Evolutionary conservation across 2,797 vertebrate genomes (phyloP).

Genomic region (Sylvilagus floridanus): DNA sequence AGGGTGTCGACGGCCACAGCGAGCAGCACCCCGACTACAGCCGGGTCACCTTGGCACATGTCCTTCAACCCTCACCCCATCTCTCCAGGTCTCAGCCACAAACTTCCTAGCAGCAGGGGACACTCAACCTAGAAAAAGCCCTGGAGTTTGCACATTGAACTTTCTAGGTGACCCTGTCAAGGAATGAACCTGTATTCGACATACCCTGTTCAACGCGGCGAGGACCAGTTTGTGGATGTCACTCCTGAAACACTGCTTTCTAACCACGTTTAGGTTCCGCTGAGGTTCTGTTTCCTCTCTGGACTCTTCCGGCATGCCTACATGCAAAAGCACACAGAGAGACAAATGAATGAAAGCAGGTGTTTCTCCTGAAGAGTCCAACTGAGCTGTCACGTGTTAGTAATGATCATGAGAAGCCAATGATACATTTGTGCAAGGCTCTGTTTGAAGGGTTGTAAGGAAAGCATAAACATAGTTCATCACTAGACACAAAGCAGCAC

Average conservation of each 20-base stretch:
- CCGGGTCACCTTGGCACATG: no score
- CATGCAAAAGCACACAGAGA: conserved; percentile 18
- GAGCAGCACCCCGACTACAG: neutral
- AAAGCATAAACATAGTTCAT: conserved; percentile 4
- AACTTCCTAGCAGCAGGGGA: neutral
- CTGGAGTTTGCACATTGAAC: neutral
- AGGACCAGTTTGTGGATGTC: conserved; percentile 93
- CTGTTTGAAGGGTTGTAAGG: neutral
- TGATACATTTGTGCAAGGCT: neutral
- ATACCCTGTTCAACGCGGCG: conserved; percentile 95
- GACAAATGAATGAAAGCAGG: neutral
- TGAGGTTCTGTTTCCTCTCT: conserved; percentile 89
- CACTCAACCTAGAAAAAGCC: neutral
- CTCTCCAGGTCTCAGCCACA: neutral
- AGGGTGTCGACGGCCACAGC: neutral
- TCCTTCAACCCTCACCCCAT: accelerated
- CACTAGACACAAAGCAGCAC: conserved; percentile 25
- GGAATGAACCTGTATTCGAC: conserved; percentile 58
- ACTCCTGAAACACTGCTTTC: conserved; percentile 94
- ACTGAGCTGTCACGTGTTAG: neutral
- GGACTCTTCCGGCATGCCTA: conserved; percentile 74
- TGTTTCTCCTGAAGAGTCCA: neutral
- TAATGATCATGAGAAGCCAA: neutral
- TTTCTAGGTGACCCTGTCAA: conserved; percentile 72
- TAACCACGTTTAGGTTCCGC: conserved; percentile 91